Conservation (phyloP, 2,888 invertebrate species). For the Ormyrus nitidulus region DNA sequence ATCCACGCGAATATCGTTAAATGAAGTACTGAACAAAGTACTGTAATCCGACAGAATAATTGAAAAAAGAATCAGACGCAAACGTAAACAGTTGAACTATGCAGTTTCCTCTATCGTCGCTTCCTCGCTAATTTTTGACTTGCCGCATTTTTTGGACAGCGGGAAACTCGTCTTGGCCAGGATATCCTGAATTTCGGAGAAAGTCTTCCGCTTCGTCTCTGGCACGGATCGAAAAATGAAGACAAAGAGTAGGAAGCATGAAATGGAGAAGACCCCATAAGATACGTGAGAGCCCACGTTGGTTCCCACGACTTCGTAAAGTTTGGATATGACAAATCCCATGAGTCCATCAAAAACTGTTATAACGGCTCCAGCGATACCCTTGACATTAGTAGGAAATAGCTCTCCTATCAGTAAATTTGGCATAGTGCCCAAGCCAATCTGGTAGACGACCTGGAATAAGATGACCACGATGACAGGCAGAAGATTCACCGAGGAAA, state of each 20-base stretch:
- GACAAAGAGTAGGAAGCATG: constrained; percentile 67
- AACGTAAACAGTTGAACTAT: constrained; percentile 26
- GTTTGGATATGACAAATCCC: constrained; percentile 69
- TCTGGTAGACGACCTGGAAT: constrained; percentile 69
- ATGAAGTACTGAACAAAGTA: constrained; percentile 15
- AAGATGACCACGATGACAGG: constrained; percentile 69
- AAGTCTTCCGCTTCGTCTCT: constrained; percentile 71
- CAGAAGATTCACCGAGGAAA: constrained; percentile 65
- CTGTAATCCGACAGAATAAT: not conserved
- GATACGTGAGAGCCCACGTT: constrained; percentile 62
- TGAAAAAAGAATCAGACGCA: not conserved
- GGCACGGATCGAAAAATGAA: constrained; percentile 68
- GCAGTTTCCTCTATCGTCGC: constrained; percentile 40
- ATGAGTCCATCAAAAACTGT: constrained; percentile 71
- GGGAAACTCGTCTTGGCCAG: constrained; percentile 53
- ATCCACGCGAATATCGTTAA: not conserved
- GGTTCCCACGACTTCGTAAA: constrained; percentile 68
- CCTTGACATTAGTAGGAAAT: constrained; percentile 71
- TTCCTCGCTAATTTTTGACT: not conserved
- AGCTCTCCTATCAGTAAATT: constrained; percentile 71
- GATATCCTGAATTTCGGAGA: constrained; percentile 69
- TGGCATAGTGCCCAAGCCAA: constrained; percentile 71
- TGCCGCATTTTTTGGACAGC: constrained; percentile 32
- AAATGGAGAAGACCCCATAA: constrained; percentile 69
- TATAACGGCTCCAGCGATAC: constrained; percentile 68